These are phyloP conservation scores for Protophormia terraenovae DNA, from an alignment of 2,888 invertebrate genomes.

Conservation along the genomic window DNA sequence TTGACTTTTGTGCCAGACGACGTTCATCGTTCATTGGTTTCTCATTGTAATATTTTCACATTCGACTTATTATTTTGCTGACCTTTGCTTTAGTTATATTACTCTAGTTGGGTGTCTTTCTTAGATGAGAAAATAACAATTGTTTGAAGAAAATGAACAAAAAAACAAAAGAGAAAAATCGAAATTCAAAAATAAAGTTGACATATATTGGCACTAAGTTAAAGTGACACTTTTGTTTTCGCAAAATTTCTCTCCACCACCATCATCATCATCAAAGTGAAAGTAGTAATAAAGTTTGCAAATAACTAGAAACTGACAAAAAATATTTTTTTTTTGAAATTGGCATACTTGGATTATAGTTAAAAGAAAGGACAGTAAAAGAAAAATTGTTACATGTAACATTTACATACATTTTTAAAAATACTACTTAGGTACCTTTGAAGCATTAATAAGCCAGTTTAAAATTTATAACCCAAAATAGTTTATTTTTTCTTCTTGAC, in stretches of 20 bases:
- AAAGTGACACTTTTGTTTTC: slow-evolving; percentile 56
- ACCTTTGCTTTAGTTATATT: slow-evolving; percentile 55
- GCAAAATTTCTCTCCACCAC: slow-evolving; percentile 17
- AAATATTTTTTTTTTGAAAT: background rate
- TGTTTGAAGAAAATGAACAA: background rate
- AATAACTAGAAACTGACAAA: background rate
- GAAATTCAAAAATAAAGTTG: slow-evolving; percentile 32
- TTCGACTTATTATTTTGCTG: slow-evolving; percentile 59
- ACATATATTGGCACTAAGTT: slow-evolving; percentile 58
- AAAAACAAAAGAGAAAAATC: too few species aligned
- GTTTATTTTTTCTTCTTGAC: slow-evolving; percentile 15
- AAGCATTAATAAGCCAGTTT: slow-evolving; percentile 5
- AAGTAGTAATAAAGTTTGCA: slow-evolving; percentile 44
- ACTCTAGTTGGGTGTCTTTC: background rate
- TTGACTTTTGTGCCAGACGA: slow-evolving; percentile 52
- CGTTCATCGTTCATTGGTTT: slow-evolving; percentile 51
- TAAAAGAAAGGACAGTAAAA: background rate
- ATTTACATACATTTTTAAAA: background rate
- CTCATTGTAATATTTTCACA: slow-evolving; percentile 39
- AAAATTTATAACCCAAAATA: background rate
- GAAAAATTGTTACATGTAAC: background rate
- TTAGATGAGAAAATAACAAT: slow-evolving; percentile 29
- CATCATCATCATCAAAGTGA: background rate
- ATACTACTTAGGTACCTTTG: background rate
- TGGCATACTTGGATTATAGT: background rate